Evolutionary conservation across 2,888 invertebrate species (phyloP).

Genomic region (Thymelicus sylvestris): DNA sequence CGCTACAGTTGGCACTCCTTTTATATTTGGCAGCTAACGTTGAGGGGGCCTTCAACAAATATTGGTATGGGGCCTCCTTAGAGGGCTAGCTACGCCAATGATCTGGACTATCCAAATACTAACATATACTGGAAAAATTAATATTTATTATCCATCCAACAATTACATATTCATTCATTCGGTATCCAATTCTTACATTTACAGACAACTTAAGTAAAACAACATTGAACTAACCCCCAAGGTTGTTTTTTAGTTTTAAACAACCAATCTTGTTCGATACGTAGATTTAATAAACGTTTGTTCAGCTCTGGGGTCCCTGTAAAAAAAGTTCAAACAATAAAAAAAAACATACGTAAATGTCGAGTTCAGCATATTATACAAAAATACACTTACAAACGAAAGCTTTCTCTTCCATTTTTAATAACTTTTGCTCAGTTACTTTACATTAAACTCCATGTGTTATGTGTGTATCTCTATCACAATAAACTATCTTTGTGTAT

Average conservation of each 20-base stretch:
- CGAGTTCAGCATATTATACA: too few species aligned
- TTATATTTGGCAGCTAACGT: too few species aligned
- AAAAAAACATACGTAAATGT: background rate
- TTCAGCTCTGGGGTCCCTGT: constrained; percentile 73
- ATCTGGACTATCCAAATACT: background rate
- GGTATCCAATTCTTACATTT: background rate
- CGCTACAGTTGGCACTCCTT: too few species aligned
- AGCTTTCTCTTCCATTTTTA: constrained; percentile 64
- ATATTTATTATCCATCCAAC: background rate
- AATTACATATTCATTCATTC: background rate
- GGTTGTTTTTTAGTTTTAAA: constrained; percentile 78
- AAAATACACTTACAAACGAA: constrained; percentile 65
- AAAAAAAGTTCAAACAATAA: constrained; percentile 37
- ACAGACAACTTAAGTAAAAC: background rate
- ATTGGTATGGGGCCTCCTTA: too few species aligned
- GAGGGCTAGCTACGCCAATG: too few species aligned
- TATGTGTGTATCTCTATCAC: too few species aligned
- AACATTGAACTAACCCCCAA: constrained; percentile 66
- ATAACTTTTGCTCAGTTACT: background rate
- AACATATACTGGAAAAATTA: background rate
- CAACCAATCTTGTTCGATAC: constrained; percentile 73
- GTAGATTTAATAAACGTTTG: constrained; percentile 65
- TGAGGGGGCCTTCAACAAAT: too few species aligned
- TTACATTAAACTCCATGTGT: too few species aligned
- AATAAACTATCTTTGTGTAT: too few species aligned